These are phyloP conservation scores for Perognathus longimembris DNA, from an alignment of 2,113 vertebrate species.

Conservation along the genomic window DNA sequence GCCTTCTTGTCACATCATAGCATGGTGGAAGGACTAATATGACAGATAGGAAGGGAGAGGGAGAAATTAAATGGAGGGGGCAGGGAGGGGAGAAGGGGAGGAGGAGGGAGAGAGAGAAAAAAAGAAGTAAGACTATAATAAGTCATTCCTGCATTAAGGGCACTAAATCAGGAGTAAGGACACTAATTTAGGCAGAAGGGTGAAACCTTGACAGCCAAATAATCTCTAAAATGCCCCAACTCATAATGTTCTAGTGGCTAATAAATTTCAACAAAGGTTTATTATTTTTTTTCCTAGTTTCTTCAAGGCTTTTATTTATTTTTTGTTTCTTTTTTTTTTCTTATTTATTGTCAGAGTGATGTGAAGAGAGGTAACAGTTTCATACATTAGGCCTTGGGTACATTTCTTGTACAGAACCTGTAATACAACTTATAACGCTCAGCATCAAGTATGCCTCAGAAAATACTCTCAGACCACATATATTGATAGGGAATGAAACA, in stretches of 20 bases:
- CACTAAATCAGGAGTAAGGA: too few species aligned
- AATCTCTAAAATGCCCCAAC: background rate
- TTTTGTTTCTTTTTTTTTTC: too few species aligned
- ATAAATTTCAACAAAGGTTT: background rate
- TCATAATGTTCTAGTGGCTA: background rate
- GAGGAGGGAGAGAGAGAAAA: background rate
- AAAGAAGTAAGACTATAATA: background rate
- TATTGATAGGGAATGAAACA: background rate
- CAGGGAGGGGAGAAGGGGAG: accelerated
- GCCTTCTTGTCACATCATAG: background rate
- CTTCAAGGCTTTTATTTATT: too few species aligned
- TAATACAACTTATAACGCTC: background rate
- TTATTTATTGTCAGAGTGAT: too few species aligned
- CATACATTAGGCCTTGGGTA: too few species aligned
- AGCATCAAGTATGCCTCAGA: background rate
- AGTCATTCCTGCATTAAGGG: accelerated
- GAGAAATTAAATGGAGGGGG: too few species aligned
- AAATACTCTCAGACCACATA: background rate
- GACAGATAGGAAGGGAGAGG: too few species aligned
- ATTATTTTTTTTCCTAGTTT: too few species aligned
- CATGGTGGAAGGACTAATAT: background rate
- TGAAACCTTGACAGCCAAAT: too few species aligned
- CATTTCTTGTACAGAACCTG: too few species aligned
- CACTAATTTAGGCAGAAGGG: too few species aligned
- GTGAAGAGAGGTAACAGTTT: too few species aligned